These are phyloP conservation scores for Hippocampus kuda DNA, from an alignment of 2,797 vertebrate genomes.

Conservation along the genomic window DNA sequence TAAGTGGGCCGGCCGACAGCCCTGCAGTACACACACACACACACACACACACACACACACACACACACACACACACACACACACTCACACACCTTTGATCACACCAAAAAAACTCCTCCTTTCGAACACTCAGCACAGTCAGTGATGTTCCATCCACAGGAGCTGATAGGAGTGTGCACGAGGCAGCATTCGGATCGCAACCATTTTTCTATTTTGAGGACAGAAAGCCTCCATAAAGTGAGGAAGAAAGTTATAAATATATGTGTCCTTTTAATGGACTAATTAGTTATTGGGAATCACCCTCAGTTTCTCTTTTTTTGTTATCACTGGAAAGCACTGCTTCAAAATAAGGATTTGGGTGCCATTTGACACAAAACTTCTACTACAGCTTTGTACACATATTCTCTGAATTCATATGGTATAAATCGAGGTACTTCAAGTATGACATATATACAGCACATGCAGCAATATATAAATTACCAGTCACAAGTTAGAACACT, in stretches of 20 bases:
- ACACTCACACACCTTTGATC: conserved; percentile 48
- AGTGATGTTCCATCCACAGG: conserved; percentile 48
- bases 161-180: conserved; percentile 31
- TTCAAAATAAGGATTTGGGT: conserved; percentile 11
- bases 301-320: conserved; percentile 18
- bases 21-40: conserved; percentile 10
- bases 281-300: neutral
- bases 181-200: conserved; percentile 17
- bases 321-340: conserved; percentile 19
- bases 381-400: neutral
- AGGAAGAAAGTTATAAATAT: neutral
- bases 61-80: conserved; percentile 17
- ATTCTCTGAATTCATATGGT: too few species aligned
- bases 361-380: neutral
- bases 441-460: neutral
- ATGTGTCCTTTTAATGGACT: neutral
- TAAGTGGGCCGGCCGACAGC: conserved; percentile 44
- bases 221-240: conserved; percentile 13
- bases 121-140: conserved; percentile 39
- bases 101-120: conserved; percentile 42
- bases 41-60: neutral
- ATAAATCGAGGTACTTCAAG: too few species aligned
- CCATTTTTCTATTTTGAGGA: conserved; percentile 16
- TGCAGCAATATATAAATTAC: too few species aligned
- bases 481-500: too few species aligned